Evolutionary conservation across 92 coral and sea anemone genomes (phyloP).

Genomic region (Phymanthus crucifer): DNA sequence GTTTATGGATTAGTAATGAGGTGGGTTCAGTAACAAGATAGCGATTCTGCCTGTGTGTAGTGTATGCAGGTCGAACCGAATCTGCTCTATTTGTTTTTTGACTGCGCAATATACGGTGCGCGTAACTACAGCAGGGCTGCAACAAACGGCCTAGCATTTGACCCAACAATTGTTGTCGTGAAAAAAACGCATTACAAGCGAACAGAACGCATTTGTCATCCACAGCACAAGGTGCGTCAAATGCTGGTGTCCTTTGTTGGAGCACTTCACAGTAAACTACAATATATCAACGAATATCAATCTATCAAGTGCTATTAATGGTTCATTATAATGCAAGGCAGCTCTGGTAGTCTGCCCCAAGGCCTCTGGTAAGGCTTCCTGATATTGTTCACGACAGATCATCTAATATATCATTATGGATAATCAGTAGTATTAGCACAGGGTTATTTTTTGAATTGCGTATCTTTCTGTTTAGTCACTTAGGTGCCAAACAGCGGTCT

Average conservation of each 20-base stretch:
- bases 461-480: too few relatives aligned
- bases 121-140: too few relatives aligned
- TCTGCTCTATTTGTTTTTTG: not conserved
- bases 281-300: not conserved
- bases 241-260: not conserved
- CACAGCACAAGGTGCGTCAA: not conserved
- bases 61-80: not conserved
- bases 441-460: not conserved
- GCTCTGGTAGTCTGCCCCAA: constrained; percentile 55
- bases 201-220: too few relatives aligned
- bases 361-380: constrained; percentile 64
- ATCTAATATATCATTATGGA: not conserved
- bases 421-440: not conserved
- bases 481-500: too few relatives aligned
- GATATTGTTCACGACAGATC: not conserved
- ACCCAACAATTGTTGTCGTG: too few relatives aligned
- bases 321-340: constrained; percentile 6
- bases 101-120: too few relatives aligned
- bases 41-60: too few relatives aligned
- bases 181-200: too few relatives aligned
- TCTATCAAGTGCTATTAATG: not conserved
- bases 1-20: not conserved
- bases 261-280: not conserved
- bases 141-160: too few relatives aligned
- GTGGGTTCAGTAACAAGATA: not conserved